These are phyloP conservation scores for Saguinus midas DNA, from an alignment of 2,113 vertebrate genomes.

Conservation along the genomic window DNA sequence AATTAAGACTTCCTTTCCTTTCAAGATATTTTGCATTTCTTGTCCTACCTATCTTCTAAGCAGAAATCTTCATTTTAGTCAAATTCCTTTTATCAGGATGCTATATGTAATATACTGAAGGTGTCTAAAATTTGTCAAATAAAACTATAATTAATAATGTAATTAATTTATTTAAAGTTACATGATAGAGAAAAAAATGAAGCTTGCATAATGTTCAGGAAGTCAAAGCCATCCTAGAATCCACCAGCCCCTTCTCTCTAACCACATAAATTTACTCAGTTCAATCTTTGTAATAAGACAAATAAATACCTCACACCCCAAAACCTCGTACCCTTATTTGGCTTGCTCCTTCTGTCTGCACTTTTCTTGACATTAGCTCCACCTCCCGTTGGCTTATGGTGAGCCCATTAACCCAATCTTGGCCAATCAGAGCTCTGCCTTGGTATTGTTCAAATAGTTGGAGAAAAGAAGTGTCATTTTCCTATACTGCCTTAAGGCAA, in stretches of 20 bases:
- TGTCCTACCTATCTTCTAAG: not conserved
- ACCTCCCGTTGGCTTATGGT: not conserved
- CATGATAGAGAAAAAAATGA: slow-evolving; percentile 33
- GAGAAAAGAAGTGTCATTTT: not conserved
- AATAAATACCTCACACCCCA: not conserved
- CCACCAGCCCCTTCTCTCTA: not conserved
- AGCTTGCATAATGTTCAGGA: not conserved
- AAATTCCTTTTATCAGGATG: not conserved
- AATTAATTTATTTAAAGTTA: slow-evolving; percentile 51
- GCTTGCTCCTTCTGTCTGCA: not conserved
- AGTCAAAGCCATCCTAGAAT: not conserved
- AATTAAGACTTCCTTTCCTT: slow-evolving; percentile 55
- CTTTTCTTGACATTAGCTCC: not conserved
- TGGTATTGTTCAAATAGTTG: not conserved
- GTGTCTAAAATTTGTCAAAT: slow-evolving; percentile 29
- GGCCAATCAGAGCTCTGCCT: not conserved
- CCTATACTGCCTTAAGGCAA: not conserved
- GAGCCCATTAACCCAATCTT: not conserved
- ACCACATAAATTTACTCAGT: not conserved
- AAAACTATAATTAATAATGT: slow-evolving; percentile 30
- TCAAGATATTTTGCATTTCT: slow-evolving; percentile 12
- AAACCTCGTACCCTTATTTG: not conserved
- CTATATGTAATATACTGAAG: not conserved
- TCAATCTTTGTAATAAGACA: not conserved
- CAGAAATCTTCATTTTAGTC: slow-evolving; percentile 43